Evolutionary conservation across 2,888 invertebrate species (phyloP).

Genomic region (Diabrotica balteata): DNA sequence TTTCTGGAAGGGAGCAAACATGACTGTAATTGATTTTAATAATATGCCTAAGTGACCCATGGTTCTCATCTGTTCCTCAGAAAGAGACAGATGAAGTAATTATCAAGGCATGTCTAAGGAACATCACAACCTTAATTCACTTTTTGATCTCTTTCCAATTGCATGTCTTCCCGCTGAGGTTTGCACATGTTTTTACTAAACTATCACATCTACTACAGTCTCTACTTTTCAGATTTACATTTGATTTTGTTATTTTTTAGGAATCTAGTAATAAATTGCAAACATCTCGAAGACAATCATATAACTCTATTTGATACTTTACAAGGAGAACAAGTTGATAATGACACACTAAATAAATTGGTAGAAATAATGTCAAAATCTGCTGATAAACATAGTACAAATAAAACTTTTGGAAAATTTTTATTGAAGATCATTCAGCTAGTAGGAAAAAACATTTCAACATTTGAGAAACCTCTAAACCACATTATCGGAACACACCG

Average conservation of each 20-base stretch:
- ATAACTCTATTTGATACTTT: slow-evolving; percentile 41
- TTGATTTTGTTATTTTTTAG: slow-evolving; percentile 34
- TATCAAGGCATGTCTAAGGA: no score
- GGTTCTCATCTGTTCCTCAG: no score
- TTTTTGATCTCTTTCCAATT: no score
- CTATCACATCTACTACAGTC: no score
- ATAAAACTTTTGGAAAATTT: slow-evolving; percentile 44
- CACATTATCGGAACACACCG: slow-evolving; percentile 43
- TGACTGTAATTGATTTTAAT: no score
- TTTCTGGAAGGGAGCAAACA: no score
- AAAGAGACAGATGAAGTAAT: no score
- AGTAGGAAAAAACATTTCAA: slow-evolving; percentile 34
- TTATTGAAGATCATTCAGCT: slow-evolving; percentile 39
- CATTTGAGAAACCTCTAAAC: slow-evolving; percentile 42
- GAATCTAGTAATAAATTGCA: slow-evolving; percentile 31
- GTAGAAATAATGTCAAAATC: slow-evolving; percentile 40
- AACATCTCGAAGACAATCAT: slow-evolving; percentile 35
- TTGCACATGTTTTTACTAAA: no score
- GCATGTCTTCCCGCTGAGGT: no score
- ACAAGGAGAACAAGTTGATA: slow-evolving; percentile 33
- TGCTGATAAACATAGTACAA: slow-evolving; percentile 33
- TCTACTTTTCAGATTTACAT: neutral
- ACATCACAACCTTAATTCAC: no score
- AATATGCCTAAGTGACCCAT: no score
- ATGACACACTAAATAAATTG: slow-evolving; percentile 36